Evolutionary conservation across 2,888 invertebrate genomes (phyloP).

Genomic region (Eueremaeus valkanovi): DNA sequence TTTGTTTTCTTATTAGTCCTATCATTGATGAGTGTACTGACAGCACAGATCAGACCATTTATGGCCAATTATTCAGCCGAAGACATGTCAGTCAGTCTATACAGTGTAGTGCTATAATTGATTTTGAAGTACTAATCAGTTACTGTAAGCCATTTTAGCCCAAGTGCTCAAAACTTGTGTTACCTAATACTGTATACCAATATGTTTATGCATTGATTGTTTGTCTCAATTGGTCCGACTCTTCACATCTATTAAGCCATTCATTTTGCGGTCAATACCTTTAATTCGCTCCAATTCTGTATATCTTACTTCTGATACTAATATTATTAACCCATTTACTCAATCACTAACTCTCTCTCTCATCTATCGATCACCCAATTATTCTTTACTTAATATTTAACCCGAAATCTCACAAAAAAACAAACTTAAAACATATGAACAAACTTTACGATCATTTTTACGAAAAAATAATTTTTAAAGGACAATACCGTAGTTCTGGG

Average conservation of each 20-base stretch:
- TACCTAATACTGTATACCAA: too few species aligned
- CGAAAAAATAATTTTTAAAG: neutral
- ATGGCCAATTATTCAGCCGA: slow-evolving; percentile 25
- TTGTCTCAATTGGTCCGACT: too few species aligned
- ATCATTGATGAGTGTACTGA: neutral
- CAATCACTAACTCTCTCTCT: too few species aligned
- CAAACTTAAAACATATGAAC: neutral
- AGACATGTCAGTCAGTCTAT: slow-evolving; percentile 26
- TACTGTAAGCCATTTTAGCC: slow-evolving; percentile 12
- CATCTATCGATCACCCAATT: neutral
- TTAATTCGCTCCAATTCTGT: too few species aligned
- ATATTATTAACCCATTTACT: too few species aligned
- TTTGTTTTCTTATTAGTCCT: slow-evolving; percentile 18
- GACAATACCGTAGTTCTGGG: too few species aligned
- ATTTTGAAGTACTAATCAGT: slow-evolving; percentile 19
- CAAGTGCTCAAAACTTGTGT: neutral
- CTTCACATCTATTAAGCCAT: neutral
- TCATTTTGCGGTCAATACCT: slow-evolving; percentile 5
- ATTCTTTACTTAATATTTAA: neutral
- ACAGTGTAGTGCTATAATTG: slow-evolving; percentile 20
- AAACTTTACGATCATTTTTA: neutral
- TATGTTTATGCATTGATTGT: slow-evolving; percentile 22
- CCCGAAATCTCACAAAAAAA: neutral
- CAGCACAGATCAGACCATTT: slow-evolving; percentile 22
- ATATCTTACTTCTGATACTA: too few species aligned